Evolutionary conservation across 2,888 invertebrate species (phyloP), one percentile per base, ranked within the genome.

Genomic region (Cybosia mesomella): DNA sequence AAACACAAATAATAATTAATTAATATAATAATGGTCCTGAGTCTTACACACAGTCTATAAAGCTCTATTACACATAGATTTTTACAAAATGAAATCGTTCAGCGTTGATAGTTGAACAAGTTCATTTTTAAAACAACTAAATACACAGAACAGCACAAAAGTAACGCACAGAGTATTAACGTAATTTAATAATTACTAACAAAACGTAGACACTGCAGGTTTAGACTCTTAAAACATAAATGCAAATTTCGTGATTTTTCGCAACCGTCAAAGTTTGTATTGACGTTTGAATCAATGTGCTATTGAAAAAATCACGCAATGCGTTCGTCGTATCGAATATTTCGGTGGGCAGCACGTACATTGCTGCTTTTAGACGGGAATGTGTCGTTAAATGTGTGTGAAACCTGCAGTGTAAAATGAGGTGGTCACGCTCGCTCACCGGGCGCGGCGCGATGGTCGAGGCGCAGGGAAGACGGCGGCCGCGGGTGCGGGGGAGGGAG

Each of bases 371-470:
- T 70, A 67, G 66, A 72, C 73, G 77, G 94, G 93, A 93, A 93
- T 93, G 93, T 93, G 83, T 81, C 73, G 79, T 82, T 81, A 79
- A 79, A 80, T 75, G 74, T 72, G 76, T 86, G 89, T 87, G 82
- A 86, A 91, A 88, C 92, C 92, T 90, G 94, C 93, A 91, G 90
- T 93, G 94, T 88, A 77, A 73, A 77, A 68, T 75, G 87, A 85
- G 86, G 87, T 83, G 87, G 92, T 93, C 94, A 94, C 93, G 94
- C 94, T 91, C 92, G 90, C 94, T 95, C 94, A 94, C 93, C 95
- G 91, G 92, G 96, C 94, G 92, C 95, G 87, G 92, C 95, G 83
- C 95, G 95, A 83, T 92, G 93, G 80, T 96, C 96, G 82, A 96
- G 94, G 69, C 95, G 92, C 67, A 95, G 93, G 55, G 95, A 95